Base-by-base conservation (phyloP, 2,888 invertebrate species). In the Parnassius apollo region DNA sequence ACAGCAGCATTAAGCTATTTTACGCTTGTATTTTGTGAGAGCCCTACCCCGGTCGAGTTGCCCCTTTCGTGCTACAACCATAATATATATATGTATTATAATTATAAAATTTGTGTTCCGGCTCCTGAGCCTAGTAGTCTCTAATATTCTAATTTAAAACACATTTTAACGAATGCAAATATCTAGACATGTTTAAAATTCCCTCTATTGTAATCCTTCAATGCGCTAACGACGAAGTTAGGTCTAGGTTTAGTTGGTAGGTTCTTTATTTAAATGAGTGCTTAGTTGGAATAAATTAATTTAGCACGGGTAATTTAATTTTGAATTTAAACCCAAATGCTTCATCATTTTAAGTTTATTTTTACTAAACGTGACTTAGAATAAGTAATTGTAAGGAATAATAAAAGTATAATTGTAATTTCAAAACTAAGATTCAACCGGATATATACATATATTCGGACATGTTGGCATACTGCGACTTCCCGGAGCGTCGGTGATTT, bases 221-320 rank as follows among this genome's bases (percentile, higher is more conserved):
- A 57, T 35, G 48, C 7, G 22, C 45, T 46, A 8, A 48, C 48
- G 54, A 60, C 46, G 42, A 54, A 60, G 59, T 60, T 54, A 49
- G 9, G 42, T 3, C 9, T 4, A 2, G 18, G 25, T 45, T 7
- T 18, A 46, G 52, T 46, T 4, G 9, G 46, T 46, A 35, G 52
- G 45, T 35, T 46, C 52, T 53, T 42, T 46, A 60, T 60, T 60
- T 48, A 60, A 60, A 54, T 54, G 48, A 60, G 54, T 49, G 42
- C 59, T 60, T 42, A 54, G n/a, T 54, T 22, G 59, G 42, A 54
- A 60, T 60, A 48, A 54, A 60, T 60, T 60, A 48, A 54, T 54
- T 54, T 18, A 22, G 42, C 10, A 54, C 42, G 46, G 45, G 51
- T n/a, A 44, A 12, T 59, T 52, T 52, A 52, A 53, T 49, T 59